phyloP scores from a whole-genome alignment of 2,888 invertebrate species.

The Epinotia brunnichana region DNA sequence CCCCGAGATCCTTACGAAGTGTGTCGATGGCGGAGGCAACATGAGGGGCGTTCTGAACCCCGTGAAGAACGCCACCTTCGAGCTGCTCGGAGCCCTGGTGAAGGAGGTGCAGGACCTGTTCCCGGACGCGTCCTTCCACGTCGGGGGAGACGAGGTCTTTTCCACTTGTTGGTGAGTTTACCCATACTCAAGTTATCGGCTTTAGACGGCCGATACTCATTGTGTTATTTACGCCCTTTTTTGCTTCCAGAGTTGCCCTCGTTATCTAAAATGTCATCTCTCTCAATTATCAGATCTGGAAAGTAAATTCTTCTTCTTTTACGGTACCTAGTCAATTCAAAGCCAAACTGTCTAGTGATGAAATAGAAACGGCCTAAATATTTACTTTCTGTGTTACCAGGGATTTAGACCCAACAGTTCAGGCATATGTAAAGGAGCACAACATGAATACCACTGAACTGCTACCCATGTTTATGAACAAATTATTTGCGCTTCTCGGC shows the following conservation, averaged over 20 bases:
- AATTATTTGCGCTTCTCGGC: conserved; percentile 63
- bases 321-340: too few species aligned
- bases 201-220: too few species aligned
- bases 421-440: conserved; percentile 61
- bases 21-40: conserved; percentile 74
- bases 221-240: too few species aligned
- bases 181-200: too few species aligned
- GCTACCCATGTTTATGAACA: conserved; percentile 68
- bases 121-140: conserved; percentile 91
- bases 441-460: conserved; percentile 57
- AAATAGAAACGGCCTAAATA: neutral
- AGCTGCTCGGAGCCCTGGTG: conserved; percentile 87
- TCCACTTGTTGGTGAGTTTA: conserved; percentile 89
- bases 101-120: conserved; percentile 88
- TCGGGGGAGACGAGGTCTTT: conserved; percentile 96
- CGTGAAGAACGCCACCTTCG: conserved; percentile 85
- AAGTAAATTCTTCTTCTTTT: too few species aligned
- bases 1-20: conserved; percentile 89
- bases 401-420: conserved; percentile 64
- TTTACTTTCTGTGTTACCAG: conserved; percentile 51
- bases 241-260: too few species aligned
- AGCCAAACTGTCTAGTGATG: too few species aligned
- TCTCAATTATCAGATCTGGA: too few species aligned
- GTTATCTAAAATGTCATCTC: too few species aligned
- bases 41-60: conserved; percentile 91